Evolutionary conservation across 2,888 invertebrate species (phyloP).

Genomic region (Lapara coniferarum): DNA sequence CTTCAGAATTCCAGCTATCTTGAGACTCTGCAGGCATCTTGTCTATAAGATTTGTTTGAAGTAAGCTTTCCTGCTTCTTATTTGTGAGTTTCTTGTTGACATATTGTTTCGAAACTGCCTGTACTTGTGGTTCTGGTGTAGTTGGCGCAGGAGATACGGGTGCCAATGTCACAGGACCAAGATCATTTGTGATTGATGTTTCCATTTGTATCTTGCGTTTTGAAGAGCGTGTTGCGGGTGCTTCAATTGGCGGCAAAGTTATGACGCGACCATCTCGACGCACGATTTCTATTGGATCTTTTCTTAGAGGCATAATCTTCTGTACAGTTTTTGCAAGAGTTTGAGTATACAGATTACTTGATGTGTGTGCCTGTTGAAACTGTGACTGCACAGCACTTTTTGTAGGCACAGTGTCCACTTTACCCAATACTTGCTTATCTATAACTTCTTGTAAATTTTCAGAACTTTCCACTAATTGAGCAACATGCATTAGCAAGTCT

Average conservation of each 20-base stretch:
- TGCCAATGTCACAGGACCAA: slow-evolving; percentile 43
- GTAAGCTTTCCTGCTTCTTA: slow-evolving; percentile 59
- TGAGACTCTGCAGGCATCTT: slow-evolving; percentile 83
- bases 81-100: slow-evolving; percentile 63
- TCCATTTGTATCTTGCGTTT: slow-evolving; percentile 84
- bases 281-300: slow-evolving; percentile 88
- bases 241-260: slow-evolving; percentile 91
- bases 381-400: slow-evolving; percentile 48
- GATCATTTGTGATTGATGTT: slow-evolving; percentile 38
- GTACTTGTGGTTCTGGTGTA: slow-evolving; percentile 61
- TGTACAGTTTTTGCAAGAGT: slow-evolving; percentile 60
- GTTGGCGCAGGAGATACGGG: slow-evolving; percentile 48
- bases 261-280: slow-evolving; percentile 90
- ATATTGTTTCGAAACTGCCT: slow-evolving; percentile 67
- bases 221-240: slow-evolving; percentile 91
- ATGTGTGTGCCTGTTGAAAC: slow-evolving; percentile 48
- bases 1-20: slow-evolving; percentile 91
- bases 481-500: slow-evolving; percentile 89
- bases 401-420: slow-evolving; percentile 63
- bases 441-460: slow-evolving; percentile 89
- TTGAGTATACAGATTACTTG: slow-evolving; percentile 55
- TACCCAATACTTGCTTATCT: slow-evolving; percentile 85
- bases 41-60: slow-evolving; percentile 51
- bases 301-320: slow-evolving; percentile 56
- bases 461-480: slow-evolving; percentile 87